These are phyloP conservation scores for Ornithoptera alexandrae DNA, from an alignment of 2,888 invertebrate species.

Conservation along the genomic window DNA sequence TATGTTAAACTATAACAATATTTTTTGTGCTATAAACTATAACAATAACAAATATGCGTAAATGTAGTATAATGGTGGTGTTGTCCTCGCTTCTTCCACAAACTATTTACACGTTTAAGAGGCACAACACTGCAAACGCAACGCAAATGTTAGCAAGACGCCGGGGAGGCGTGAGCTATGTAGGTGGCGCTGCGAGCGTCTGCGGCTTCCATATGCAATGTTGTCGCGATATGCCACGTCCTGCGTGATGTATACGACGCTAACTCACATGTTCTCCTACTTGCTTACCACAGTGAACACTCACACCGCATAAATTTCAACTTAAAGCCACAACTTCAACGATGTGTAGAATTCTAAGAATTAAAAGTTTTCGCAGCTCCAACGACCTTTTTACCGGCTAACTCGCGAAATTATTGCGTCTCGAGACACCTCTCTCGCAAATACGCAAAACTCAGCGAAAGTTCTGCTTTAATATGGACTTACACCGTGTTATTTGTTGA, in stretches of 20 bases:
- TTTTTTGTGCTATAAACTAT: neutral
- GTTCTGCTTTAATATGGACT: neutral
- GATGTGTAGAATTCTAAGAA: slow-evolving; percentile 64
- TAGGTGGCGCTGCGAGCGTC: slow-evolving; percentile 36
- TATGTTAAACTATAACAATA: neutral
- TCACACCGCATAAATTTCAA: slow-evolving; percentile 69
- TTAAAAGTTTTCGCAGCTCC: slow-evolving; percentile 70
- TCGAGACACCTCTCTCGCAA: slow-evolving; percentile 26
- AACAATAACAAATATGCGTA: neutral
- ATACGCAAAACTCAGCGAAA: slow-evolving; percentile 23
- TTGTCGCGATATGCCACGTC: slow-evolving; percentile 67
- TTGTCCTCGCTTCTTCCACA: slow-evolving; percentile 7
- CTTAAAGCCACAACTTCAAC: slow-evolving; percentile 67
- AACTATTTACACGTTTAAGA: slow-evolving; percentile 34
- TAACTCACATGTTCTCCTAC: slow-evolving; percentile 63
- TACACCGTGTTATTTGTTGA: neutral
- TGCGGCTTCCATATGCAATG: slow-evolving; percentile 57
- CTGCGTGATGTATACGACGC: slow-evolving; percentile 65
- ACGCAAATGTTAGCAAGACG: slow-evolving; percentile 34
- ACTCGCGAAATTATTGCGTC: slow-evolving; percentile 61
- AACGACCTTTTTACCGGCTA: slow-evolving; percentile 54
- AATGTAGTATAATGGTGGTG: neutral
- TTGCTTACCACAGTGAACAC: slow-evolving; percentile 64
- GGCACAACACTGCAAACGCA: slow-evolving; percentile 34
- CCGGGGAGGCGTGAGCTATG: slow-evolving; percentile 30